phyloP scores from a whole-genome alignment of 2,113 vertebrate genomes.

The Antechinus stuartii region DNA sequence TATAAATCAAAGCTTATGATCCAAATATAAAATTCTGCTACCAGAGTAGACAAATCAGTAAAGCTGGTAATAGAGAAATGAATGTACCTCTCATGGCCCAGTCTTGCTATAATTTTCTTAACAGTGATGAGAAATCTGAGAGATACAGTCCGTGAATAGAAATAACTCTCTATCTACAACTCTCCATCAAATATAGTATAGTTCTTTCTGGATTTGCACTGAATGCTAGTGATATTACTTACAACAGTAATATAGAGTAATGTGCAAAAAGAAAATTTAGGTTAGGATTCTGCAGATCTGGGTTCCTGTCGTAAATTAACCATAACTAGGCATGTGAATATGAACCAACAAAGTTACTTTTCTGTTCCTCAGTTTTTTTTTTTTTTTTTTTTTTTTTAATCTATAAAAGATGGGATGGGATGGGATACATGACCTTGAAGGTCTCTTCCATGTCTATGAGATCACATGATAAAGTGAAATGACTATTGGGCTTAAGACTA shows the following conservation, averaged over 20 bases:
- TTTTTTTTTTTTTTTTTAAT: background rate
- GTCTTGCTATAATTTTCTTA: constrained; percentile 48
- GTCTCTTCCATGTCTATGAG: background rate
- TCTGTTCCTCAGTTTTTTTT: background rate
- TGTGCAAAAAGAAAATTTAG: background rate
- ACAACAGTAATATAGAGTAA: background rate
- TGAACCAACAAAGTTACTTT: background rate
- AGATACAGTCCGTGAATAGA: background rate
- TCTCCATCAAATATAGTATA: constrained; percentile 25
- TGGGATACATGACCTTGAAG: background rate
- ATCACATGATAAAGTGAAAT: background rate
- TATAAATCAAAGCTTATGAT: constrained; percentile 70
- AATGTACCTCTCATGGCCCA: constrained; percentile 32
- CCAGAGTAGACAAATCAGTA: constrained; percentile 43
- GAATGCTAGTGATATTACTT: background rate
- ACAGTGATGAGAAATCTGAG: background rate
- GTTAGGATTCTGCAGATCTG: background rate
- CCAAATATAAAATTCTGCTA: constrained; percentile 50
- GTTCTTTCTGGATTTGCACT: background rate
- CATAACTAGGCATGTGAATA: background rate
- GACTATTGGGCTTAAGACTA: background rate
- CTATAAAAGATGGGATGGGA: background rate
- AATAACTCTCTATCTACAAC: background rate
- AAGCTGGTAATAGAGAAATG: constrained; percentile 56
- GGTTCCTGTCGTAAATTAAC: background rate